Evolutionary conservation across 2,113 vertebrate species (phyloP).

Genomic region (Chaenogobius annularis): DNA sequence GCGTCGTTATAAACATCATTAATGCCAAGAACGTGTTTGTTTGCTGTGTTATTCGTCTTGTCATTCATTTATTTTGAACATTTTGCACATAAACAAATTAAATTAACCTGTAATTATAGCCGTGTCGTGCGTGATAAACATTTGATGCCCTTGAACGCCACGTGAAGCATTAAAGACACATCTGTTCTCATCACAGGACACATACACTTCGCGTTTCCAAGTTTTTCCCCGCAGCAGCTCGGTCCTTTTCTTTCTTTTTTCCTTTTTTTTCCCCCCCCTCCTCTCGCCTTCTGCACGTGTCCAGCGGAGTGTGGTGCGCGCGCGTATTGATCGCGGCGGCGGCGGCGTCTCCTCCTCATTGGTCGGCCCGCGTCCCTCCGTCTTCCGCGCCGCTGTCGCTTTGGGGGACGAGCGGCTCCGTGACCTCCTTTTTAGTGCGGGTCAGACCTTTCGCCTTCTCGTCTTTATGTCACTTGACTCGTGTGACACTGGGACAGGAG

Average conservation of each 20-base stretch:
- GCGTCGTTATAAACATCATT: too few species aligned
- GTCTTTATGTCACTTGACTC: slow-evolving; percentile 23
- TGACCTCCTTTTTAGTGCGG: slow-evolving; percentile 17
- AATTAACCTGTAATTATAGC: too few species aligned
- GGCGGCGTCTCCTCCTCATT: not conserved
- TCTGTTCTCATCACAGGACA: too few species aligned
- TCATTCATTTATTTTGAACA: too few species aligned
- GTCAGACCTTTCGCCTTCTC: slow-evolving; percentile 10
- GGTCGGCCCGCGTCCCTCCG: not conserved
- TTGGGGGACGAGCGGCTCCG: not conserved
- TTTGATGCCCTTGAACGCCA: too few species aligned
- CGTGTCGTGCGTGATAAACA: too few species aligned
- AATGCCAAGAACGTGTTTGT: too few species aligned
- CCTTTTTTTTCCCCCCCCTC: too few species aligned
- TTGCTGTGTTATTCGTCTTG: too few species aligned
- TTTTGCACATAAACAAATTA: too few species aligned
- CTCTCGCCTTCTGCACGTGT: not conserved
- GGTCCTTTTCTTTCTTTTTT: not conserved
- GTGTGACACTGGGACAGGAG: slow-evolving; percentile 10
- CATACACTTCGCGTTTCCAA: too few species aligned
- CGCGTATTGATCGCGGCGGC: not conserved
- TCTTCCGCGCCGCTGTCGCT: not conserved
- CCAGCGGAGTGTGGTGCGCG: not conserved
- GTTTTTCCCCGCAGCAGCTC: not conserved
- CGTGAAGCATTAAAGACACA: too few species aligned